These are phyloP conservation scores for Chaetorhynchus papuensis DNA, from an alignment of 2,113 vertebrate species.

Conservation along the genomic window DNA sequence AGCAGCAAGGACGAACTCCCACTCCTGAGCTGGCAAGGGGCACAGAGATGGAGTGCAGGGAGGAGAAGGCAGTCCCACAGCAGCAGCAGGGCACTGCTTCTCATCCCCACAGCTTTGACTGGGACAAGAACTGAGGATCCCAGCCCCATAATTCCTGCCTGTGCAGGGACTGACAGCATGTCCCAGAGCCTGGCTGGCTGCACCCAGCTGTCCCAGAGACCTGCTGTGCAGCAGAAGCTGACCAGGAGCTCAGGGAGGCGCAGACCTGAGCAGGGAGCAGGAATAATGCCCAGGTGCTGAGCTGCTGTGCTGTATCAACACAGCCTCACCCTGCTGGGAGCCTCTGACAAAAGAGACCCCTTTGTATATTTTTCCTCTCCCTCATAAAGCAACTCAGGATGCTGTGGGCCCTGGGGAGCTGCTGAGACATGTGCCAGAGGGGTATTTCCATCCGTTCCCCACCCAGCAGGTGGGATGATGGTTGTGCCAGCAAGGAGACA, in stretches of 20 bases:
- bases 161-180: background rate
- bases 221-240: background rate
- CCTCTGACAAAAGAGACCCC: background rate
- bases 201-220: background rate
- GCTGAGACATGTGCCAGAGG: background rate
- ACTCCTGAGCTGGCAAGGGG: background rate
- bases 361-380: background rate
- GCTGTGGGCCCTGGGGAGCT: background rate
- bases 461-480: background rate
- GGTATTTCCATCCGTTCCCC: background rate
- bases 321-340: background rate
- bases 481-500: background rate
- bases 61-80: background rate
- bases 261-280: rapidly evolving
- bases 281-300: background rate
- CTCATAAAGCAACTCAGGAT: background rate
- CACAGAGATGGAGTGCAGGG: background rate
- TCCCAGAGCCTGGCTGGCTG: background rate
- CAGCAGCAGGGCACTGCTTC: background rate
- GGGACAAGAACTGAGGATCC: background rate
- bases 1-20: background rate
- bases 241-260: background rate
- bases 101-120: background rate
- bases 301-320: background rate
- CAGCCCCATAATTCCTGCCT: background rate